Evolutionary conservation across 2,888 invertebrate species (phyloP), one percentile per base, ranked within the genome.

Genomic region (Hanleya hanleyi): DNA sequence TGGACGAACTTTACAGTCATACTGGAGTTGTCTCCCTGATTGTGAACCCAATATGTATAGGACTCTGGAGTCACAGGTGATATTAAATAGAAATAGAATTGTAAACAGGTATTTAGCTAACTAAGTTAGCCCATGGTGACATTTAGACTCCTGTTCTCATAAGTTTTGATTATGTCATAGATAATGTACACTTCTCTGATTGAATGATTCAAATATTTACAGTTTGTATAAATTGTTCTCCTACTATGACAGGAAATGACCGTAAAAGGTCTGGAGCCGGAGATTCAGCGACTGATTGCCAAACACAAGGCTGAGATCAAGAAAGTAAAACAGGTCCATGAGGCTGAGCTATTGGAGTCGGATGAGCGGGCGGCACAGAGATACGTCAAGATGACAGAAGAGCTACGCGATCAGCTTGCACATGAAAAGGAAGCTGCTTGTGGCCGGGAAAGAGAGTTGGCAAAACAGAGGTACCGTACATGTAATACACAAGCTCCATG

Each of bases 241-340:
- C n/a, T n/a, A 15, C 12, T n/a, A 41, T 41, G n/a, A 9, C 76
- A 90, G 90, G 91, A 91, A 76, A 89, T 90, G 89, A 91, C 91
- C 33, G 90, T 91, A 62, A 90, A 90, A 75, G 91, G 91, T 22
- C 75, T 91, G 67, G 91, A 91, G 76, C 90, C 91, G 57, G 91
- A 91, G 76, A 90, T 91, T 62, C 90, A 91, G 76, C 78, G 89
- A n/a, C 82, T 91, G 70, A 90, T 91, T 5, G 89, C 88, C 4
- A 90, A 90, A 74, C 91, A 91, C 79, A 91, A 91, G 78, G 80
- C 83, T 32, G 91, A 91, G 75, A 71, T 91, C 33, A 89, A 88
- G 78, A 88, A 89, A 74, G 75, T 91, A 33, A 90, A 90, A 75
- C 86, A 88, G 50, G 84, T 88, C 22, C 90, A 91, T 70, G 90